phyloP scores from a whole-genome alignment of 2,888 invertebrate genomes.

The Priocnemis perturbator region DNA sequence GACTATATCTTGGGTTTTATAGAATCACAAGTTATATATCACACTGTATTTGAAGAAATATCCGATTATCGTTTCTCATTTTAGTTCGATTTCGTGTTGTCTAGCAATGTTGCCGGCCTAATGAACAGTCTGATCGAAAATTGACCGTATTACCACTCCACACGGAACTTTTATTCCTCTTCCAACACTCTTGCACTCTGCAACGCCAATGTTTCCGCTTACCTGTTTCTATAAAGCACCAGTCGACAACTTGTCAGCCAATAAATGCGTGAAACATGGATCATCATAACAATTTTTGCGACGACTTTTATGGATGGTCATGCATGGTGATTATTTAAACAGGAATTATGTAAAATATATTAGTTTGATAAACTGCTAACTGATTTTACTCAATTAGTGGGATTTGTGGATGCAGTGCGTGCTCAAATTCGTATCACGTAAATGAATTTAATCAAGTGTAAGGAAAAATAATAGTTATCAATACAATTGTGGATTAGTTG shows the following conservation, averaged over 20 bases:
- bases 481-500: conserved; percentile 42
- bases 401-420: conserved; percentile 29
- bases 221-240: too few species aligned
- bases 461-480: conserved; percentile 28
- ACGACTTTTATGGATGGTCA: conserved; percentile 36
- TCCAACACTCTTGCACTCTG: too few species aligned
- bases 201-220: too few species aligned
- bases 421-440: conserved; percentile 23
- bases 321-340: conserved; percentile 44
- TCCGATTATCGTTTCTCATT: neutral
- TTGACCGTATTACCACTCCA: too few species aligned
- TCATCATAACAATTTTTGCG: conserved; percentile 42
- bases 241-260: too few species aligned
- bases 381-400: conserved; percentile 27
- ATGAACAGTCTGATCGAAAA: too few species aligned
- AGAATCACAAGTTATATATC: neutral
- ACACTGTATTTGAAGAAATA: neutral
- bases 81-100: conserved; percentile 1
- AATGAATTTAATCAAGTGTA: conserved; percentile 26
- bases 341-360: conserved; percentile 44
- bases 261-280: neutral
- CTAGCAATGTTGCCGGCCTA: neutral
- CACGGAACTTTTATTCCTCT: too few species aligned
- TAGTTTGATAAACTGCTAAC: conserved; percentile 34
- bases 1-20: conserved; percentile 11